Evolutionary conservation across 2,113 vertebrate species (phyloP).

Genomic region (Mohoua ochrocephala): DNA sequence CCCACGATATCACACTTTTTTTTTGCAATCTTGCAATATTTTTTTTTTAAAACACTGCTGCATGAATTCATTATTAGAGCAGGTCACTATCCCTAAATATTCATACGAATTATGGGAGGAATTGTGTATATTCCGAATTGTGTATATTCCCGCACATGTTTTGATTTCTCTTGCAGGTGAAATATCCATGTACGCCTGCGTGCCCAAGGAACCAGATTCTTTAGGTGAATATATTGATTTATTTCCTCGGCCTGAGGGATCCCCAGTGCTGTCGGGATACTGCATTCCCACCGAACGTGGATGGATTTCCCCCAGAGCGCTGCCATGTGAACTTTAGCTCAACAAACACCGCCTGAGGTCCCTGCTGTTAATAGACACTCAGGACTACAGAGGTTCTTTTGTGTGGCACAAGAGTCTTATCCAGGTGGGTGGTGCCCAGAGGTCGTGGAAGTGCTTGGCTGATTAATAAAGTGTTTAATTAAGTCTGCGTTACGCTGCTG

Average conservation of each 20-base stretch:
- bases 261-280: neutral
- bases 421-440: neutral
- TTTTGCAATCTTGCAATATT: neutral
- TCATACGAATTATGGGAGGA: neutral
- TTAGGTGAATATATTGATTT: neutral
- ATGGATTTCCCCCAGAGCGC: neutral
- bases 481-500: neutral
- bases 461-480: neutral
- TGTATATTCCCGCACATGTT: neutral
- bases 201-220: neutral
- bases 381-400: neutral
- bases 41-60: neutral
- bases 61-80: neutral
- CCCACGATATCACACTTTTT: neutral
- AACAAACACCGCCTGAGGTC: neutral
- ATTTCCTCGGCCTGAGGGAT: neutral
- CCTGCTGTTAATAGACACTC: neutral
- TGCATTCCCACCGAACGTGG: neutral
- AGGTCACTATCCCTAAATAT: neutral
- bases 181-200: neutral
- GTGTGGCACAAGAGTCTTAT: neutral
- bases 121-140: neutral
- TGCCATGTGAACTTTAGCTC: neutral
- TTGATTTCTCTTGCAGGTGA: neutral
- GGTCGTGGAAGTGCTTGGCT: neutral